Conservation (phyloP, 1,140 invertebrate species). For the Heliothis subflexa region DNA sequence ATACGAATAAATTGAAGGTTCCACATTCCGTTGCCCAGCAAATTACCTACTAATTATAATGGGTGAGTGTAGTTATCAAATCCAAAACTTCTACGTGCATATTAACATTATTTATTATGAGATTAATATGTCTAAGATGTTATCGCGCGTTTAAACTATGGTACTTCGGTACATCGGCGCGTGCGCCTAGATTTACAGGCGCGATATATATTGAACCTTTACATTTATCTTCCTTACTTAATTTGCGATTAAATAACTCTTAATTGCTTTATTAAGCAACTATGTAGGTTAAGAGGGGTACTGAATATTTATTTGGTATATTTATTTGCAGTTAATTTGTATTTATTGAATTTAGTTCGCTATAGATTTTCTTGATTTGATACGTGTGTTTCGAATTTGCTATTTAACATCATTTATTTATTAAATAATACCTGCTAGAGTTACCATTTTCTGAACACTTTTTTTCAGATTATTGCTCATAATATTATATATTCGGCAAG, state of each 20-base stretch:
- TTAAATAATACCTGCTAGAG: too few relatives aligned
- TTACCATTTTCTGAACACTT: too few relatives aligned
- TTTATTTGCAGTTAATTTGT: conserved; percentile 21
- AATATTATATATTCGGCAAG: too few relatives aligned
- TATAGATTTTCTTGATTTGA: not conserved
- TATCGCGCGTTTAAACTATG: conserved; percentile 37
- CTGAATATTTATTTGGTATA: conserved; percentile 23
- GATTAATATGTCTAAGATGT: conserved; percentile 46
- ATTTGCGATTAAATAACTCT: conserved; percentile 33
- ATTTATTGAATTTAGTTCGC: not conserved
- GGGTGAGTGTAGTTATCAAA: conserved; percentile 32
- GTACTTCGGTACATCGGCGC: conserved; percentile 40
- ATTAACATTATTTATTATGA: conserved; percentile 48
- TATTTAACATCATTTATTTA: too few relatives aligned
- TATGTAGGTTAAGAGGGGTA: conserved; percentile 26
- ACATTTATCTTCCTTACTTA: conserved; percentile 46
- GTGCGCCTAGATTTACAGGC: conserved; percentile 41
- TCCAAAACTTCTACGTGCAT: conserved; percentile 36
- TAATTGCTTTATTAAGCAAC: conserved; percentile 45
- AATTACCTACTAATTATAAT: conserved; percentile 47
- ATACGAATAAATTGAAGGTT: conserved; percentile 28
- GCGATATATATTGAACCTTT: conserved; percentile 25
- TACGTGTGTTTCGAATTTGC: not conserved
- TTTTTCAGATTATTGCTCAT: too few relatives aligned
- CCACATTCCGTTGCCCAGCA: not conserved